Evolutionary conservation across 2,113 vertebrate species (phyloP).

Genomic region (Elanus axillaris): DNA sequence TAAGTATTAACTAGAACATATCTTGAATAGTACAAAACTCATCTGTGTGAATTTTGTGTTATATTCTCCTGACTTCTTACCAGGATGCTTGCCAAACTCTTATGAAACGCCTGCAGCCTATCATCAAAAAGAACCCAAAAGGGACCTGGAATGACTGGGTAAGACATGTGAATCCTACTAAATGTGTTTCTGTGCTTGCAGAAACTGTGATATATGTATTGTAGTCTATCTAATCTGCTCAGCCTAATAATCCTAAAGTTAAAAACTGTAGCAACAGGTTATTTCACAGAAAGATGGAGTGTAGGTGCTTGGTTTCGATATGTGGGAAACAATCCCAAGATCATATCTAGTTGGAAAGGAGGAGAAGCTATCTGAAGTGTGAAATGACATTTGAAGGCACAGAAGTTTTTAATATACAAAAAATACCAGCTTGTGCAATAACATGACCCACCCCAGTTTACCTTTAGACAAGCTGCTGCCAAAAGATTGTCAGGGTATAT

Average conservation of each 20-base stretch:
- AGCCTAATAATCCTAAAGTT: neutral
- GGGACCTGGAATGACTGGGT: slow-evolving; percentile 90
- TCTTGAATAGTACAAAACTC: neutral
- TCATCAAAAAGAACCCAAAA: slow-evolving; percentile 78
- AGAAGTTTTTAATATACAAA: neutral
- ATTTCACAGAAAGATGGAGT: neutral
- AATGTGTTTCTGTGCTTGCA: neutral
- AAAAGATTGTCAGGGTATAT: neutral
- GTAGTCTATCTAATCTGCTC: neutral
- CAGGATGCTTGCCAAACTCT: slow-evolving; percentile 89
- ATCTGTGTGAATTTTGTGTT: neutral
- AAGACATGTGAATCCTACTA: slow-evolving; percentile 2
- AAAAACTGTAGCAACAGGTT: neutral
- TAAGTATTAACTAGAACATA: neutral
- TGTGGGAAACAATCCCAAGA: neutral
- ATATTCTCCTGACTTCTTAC: neutral
- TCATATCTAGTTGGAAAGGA: neutral
- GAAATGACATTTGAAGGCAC: neutral
- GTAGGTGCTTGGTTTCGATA: neutral
- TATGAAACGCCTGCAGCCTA: slow-evolving; percentile 80
- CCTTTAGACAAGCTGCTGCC: neutral
- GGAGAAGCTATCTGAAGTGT: neutral
- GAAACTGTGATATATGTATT: neutral
- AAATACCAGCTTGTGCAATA: neutral
- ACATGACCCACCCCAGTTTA: neutral